Conservation (phyloP, 2,888 invertebrate genomes). For the Tenthredo scrophulariae region DNA sequence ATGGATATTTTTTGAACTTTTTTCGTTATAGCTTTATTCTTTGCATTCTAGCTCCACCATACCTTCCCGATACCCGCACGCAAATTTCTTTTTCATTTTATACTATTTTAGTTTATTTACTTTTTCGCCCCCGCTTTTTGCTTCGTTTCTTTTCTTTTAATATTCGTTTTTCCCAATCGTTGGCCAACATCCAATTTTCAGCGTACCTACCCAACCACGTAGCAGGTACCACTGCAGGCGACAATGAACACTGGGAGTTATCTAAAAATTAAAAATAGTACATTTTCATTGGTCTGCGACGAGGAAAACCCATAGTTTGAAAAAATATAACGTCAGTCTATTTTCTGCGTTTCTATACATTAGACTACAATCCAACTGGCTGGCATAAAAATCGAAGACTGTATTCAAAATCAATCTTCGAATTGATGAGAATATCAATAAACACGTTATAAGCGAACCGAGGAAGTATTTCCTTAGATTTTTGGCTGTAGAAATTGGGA, state of each 20-base stretch:
- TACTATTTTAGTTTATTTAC: not conserved
- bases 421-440: not conserved
- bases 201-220: not conserved
- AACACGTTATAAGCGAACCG: not conserved
- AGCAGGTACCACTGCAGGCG: not conserved
- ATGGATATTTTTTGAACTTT: conserved; percentile 45
- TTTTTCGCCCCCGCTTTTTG: not conserved
- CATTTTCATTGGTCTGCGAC: not conserved
- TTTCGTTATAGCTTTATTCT: conserved; percentile 2
- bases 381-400: not conserved
- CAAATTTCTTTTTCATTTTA: not conserved
- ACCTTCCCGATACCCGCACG: not conserved
- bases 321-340: not conserved
- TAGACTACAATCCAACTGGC: not conserved
- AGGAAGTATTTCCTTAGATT: not conserved
- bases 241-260: conserved; percentile 22
- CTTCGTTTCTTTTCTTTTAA: not conserved
- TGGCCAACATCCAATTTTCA: conserved; percentile 38
- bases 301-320: not conserved
- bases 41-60: not conserved
- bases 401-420: not conserved
- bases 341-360: not conserved
- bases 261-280: conserved; percentile 30
- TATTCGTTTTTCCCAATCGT: conserved; percentile 9
- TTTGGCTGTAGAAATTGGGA: not conserved